Evolutionary conservation across 2,113 vertebrate species (phyloP).

Genomic region (Riparia riparia): DNA sequence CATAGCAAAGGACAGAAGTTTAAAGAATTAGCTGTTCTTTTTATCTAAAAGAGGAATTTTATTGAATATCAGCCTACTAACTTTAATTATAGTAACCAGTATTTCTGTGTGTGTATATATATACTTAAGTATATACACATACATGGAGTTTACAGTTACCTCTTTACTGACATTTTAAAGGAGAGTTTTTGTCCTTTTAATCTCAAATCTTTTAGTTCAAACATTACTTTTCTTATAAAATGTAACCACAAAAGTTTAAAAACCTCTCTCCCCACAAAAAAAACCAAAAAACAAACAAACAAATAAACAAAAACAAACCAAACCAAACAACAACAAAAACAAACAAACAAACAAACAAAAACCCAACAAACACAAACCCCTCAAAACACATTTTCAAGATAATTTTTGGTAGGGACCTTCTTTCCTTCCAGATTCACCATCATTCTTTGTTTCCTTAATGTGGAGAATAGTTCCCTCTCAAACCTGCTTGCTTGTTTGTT

Average conservation of each 20-base stretch:
- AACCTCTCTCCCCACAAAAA: neutral
- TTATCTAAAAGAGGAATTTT: neutral
- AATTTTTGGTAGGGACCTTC: neutral
- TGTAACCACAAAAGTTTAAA: neutral
- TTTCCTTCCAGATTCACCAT: neutral
- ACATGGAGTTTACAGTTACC: neutral
- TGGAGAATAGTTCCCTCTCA: neutral
- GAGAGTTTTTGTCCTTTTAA: neutral
- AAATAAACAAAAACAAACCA: too few relatives aligned
- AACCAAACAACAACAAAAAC: too few relatives aligned
- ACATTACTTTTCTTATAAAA: neutral
- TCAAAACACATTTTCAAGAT: neutral
- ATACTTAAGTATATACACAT: neutral
- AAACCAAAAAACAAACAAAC: neutral
- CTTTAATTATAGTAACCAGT: neutral
- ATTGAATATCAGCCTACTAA: neutral
- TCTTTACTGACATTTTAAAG: neutral
- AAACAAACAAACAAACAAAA: too few relatives aligned
- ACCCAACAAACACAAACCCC: too few relatives aligned
- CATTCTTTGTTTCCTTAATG: neutral
- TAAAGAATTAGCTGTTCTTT: neutral
- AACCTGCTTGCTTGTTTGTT: rapidly evolving
- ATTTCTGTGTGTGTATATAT: neutral
- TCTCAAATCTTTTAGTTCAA: neutral
- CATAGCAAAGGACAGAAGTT: neutral